Conservation (phyloP, 2,888 invertebrate species). For the Andrena hattorfiana region DNA sequence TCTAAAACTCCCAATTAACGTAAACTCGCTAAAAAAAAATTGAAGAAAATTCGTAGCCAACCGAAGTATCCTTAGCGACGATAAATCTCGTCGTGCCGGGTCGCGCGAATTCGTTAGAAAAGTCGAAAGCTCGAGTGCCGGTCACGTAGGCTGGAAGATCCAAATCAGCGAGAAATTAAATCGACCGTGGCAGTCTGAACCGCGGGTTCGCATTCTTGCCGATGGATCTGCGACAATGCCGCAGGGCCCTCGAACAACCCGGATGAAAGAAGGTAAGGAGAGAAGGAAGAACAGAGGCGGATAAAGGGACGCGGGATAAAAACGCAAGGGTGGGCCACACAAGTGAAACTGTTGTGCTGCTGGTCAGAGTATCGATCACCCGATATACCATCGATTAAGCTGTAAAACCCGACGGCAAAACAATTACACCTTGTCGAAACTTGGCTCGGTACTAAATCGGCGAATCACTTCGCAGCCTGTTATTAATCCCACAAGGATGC, state of each 20-base stretch:
- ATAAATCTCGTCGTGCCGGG: neutral
- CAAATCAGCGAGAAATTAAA: constrained; percentile 73
- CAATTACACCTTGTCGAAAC: constrained; percentile 60
- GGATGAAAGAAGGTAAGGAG: constrained; percentile 2
- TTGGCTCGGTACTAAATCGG: constrained; percentile 43
- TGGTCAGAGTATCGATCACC: constrained; percentile 57
- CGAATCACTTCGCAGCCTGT: constrained; percentile 49
- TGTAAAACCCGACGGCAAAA: constrained; percentile 52
- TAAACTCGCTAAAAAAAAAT: neutral
- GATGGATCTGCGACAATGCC: constrained; percentile 58
- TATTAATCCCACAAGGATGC: constrained; percentile 61
- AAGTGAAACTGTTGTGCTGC: constrained; percentile 46
- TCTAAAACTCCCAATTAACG: too few species aligned
- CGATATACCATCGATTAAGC: constrained; percentile 63
- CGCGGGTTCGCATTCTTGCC: constrained; percentile 63
- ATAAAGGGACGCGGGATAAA: constrained; percentile 2
- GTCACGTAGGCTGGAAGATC: constrained; percentile 64
- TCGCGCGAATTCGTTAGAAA: constrained; percentile 35
- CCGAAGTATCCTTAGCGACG: neutral
- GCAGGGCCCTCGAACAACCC: constrained; percentile 26
- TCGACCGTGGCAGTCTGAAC: constrained; percentile 67
- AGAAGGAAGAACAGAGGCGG: neutral
- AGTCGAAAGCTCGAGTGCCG: constrained; percentile 24
- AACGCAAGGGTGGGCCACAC: constrained; percentile 66
- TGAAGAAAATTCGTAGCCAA: neutral